Evolutionary conservation across 2,113 vertebrate species (phyloP), one percentile per base, ranked within the genome.

Genomic region (Zosterops pallidus): DNA sequence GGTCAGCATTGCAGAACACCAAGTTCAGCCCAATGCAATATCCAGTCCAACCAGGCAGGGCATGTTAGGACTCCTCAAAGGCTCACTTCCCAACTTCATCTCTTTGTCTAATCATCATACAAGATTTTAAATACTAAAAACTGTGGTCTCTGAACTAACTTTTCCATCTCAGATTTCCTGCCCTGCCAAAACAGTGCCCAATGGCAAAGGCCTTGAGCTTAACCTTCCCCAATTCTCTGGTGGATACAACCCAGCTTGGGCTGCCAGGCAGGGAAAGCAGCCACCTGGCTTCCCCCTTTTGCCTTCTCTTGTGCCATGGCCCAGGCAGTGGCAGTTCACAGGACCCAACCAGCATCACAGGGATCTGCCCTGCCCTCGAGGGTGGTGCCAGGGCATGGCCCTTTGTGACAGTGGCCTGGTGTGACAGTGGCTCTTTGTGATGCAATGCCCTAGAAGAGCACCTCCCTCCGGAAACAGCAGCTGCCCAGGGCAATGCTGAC

Each of bases 281-380:
- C 1, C 0, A 0, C 15, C 25, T 44, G 24, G 16, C 14, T 68
- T 64, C 17, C 15, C 1, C 1, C 7, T 72, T 89, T n/a, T 24
- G 6, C 15, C 9, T 60, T 68, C 14, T 29, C 9, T 35, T 24
- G 20, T 46, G 26, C n/a, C 31, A n/a, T 3, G 5, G 23, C 31
- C 21, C 3, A 3, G 12, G 33, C 14, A 55, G 13, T 16, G 13
- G 14, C 5, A 1, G 20, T 29, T 65, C 55, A 81, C 18, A 42
- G 24, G 20, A 53, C 11, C 14, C n/a, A 46, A 46, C 14, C 42
- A 60, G 24, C 12, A n/a, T 24, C 42, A 13, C 26, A 35, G 9
- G 4, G 4, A 64, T 91, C 75, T 53, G 14, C 26, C 18, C 37
- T 44, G 33, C 14, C 37, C 39, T 39, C 1, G 0, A 37, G 33